Base-by-base conservation (phyloP, 2,888 invertebrate genomes). In the Xestia sexstrigata region DNA sequence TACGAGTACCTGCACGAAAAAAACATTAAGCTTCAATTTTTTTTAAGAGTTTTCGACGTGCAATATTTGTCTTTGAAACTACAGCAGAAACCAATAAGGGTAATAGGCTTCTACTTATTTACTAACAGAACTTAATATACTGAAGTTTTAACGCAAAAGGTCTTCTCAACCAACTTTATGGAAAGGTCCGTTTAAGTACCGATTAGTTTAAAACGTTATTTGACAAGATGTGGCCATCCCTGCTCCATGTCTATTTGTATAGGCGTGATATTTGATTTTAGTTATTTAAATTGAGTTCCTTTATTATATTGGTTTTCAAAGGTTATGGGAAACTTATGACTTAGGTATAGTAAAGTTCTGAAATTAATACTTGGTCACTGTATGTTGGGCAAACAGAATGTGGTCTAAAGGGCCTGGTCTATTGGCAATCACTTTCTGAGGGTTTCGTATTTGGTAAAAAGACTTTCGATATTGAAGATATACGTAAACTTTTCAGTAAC, bases 181-280 rank as follows among this genome's bases (percentile, higher is more conserved):
- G 52, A 30, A 55, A 72, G 79, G 52, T 35, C 63, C 42, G 62
- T 17, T 11, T 45, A 72, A 78, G 62, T 69, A 47, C 60, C 82
- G 11, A 88, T 87, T 71, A 79, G 0, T 87, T 86, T 17, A 11
- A 26, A 30, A 86, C n/a, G n/a, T 84, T 87, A 87, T 84, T 79
- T 62, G 87, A 88, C 84, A 88, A 49, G 71, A 26, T 62, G 76
- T 42, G 60, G 55, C 58, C 39, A 69, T 49, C 77, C 47, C 69
- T 74, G 72, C 26, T 63, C 68, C 20, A 39, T 70, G 8, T 66
- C 30, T 74, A 39, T 74, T 75, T 79, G 65, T n/a, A 26, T 55
- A 49, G 39, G 58, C 71, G 15, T 74, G 35, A 75, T 75, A 86
- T 81, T 87, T 70, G 72, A 84, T 69, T 79, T 74, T 60, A 77